Evolutionary conservation across 2,113 vertebrate species (phyloP).

Genomic region (Rissa tridactyla): DNA sequence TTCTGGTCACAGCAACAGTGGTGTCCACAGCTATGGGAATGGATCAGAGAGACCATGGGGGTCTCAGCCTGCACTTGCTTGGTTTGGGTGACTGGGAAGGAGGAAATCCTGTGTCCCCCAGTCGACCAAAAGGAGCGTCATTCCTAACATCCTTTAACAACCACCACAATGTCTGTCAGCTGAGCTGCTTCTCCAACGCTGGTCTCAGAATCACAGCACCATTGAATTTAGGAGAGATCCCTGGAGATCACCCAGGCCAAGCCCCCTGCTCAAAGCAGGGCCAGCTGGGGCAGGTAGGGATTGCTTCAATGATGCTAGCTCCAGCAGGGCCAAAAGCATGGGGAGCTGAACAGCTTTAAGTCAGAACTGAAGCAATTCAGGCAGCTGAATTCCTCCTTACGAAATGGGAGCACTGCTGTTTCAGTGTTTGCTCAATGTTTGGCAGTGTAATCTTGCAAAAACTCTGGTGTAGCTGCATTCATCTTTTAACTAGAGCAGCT

Average conservation of each 20-base stretch:
- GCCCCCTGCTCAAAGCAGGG: neutral
- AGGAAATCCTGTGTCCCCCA: neutral
- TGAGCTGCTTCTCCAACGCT: neutral
- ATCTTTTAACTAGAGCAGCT: neutral
- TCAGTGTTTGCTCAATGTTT: fast-evolving
- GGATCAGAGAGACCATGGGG: neutral
- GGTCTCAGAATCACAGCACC: neutral
- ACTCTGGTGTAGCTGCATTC: neutral
- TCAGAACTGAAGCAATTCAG: neutral
- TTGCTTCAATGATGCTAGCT: neutral
- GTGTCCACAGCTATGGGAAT: neutral
- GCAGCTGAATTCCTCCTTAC: neutral
- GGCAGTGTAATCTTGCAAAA: neutral
- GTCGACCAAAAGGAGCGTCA: neutral
- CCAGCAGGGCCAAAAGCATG: neutral
- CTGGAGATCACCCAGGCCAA: neutral
- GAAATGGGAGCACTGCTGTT: neutral
- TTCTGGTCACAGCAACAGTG: neutral
- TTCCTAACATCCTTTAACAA: neutral
- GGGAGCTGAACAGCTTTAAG: neutral
- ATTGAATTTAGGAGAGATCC: neutral
- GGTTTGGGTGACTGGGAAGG: neutral
- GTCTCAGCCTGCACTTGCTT: neutral
- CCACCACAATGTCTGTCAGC: neutral
- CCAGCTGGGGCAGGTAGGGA: neutral